Evolutionary conservation across 2,113 vertebrate genomes (phyloP), one percentile per base, ranked within the genome.

Genomic region (Junco hyemalis): DNA sequence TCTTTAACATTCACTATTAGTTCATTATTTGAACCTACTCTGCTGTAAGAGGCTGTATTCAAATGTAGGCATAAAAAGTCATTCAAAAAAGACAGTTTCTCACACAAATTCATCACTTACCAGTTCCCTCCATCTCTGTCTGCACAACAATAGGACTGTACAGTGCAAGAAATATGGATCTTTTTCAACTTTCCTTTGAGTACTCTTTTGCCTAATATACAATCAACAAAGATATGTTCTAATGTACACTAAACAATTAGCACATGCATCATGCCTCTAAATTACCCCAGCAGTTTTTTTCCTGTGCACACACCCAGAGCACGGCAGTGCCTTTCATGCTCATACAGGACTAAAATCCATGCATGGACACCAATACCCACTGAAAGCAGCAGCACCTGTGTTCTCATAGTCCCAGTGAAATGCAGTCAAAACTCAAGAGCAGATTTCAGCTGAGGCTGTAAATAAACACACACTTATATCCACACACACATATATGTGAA

Each of bases 1-100:
- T 97, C 96, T 96, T 97, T 96, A 97, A 92, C 93, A 56, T 95
- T 96, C 33, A 17, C 96, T 92, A 48, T 96, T 96, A 94, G 94
- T 96, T 96, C 97, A 96, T 96, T 97, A 96, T 96, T 95, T 95
- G 88, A 94, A 88, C 89, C 71, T 92, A 92, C 90, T 93, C 82
- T 95, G 83, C 72, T 91, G 76, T 86, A 77, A 96, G 72, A 80
- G 59, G 65, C 79, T 94, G 91, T 80, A 88, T 96, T 96, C 88
- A 94, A 94, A 95, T 86, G 63, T 22, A 85, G 45, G 84, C 88
- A 93, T 65, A 50, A 83, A 87, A 95, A 96, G 53, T 90, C 38
- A 81, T 78, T 92, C 88, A 90, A 76, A 86, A 87, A 69, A 94
- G 85, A 57, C 61, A 56, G 65, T 74, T 96, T 95, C 82, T 90